Conservation (phyloP, 2,113 vertebrate species). For the Larimichthys crocea region DNA sequence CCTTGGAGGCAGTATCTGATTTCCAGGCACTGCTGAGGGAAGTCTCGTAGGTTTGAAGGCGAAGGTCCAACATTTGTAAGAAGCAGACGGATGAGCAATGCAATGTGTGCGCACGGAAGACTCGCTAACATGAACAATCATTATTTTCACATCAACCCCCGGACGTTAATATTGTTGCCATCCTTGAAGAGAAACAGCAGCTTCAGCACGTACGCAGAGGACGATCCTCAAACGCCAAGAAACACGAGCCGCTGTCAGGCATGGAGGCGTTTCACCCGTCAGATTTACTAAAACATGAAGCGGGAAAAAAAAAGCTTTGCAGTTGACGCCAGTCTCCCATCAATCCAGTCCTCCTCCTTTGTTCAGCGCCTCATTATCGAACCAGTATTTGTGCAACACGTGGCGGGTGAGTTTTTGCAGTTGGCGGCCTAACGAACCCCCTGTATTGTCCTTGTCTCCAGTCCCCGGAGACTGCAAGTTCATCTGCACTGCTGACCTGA, state of each 20-base stretch:
- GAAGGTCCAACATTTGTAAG: constrained; percentile 16
- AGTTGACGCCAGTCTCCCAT: not conserved
- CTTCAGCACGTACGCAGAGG: constrained; percentile 31
- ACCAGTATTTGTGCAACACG: constrained; percentile 2
- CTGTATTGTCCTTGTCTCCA: not conserved
- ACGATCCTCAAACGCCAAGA: constrained; percentile 31
- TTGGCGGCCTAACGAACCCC: constrained; percentile 16
- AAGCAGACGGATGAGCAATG: constrained; percentile 22
- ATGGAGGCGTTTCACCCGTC: constrained; percentile 13
- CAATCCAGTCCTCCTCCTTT: not conserved
- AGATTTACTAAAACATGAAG: constrained; percentile 34
- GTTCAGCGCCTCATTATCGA: constrained; percentile 36
- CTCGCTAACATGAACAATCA: not conserved
- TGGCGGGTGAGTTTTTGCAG: not conserved
- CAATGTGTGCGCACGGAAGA: not conserved
- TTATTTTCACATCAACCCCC: not conserved
- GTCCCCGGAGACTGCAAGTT: constrained; percentile 8
- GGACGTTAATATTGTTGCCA: not conserved
- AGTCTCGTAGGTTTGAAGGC: constrained; percentile 17
- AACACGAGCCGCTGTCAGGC: constrained; percentile 24
- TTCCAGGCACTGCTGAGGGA: constrained; percentile 37
- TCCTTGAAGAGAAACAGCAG: constrained; percentile 23
- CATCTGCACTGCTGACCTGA: constrained; percentile 12
- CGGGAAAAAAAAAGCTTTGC: constrained; percentile 1
- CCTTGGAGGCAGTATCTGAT: constrained; percentile 63